phyloP scores from a whole-genome alignment of 2,888 invertebrate species.

The Chymomyza caudatula region DNA sequence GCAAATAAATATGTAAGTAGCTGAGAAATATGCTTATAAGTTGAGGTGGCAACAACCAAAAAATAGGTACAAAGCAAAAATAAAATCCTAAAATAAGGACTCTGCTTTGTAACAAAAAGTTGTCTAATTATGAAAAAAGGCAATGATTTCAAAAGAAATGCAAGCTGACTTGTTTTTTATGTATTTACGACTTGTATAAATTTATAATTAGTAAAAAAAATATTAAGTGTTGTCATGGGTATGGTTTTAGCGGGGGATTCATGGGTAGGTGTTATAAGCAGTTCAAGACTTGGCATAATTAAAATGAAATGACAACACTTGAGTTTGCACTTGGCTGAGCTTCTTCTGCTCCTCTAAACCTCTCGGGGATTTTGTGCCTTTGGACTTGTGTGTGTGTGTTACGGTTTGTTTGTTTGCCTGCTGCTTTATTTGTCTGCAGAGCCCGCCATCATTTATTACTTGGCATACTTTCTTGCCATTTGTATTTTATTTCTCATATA shows the following conservation, averaged over 20 bases:
- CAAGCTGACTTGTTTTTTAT: slow-evolving; percentile 12
- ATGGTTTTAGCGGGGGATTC: neutral
- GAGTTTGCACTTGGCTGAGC: slow-evolving; percentile 11
- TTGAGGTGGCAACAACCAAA: slow-evolving; percentile 17
- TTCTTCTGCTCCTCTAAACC: neutral
- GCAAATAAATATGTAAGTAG: slow-evolving; percentile 7
- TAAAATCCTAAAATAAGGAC: neutral
- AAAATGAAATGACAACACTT: slow-evolving; percentile 27
- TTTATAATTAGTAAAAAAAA: slow-evolving; percentile 55
- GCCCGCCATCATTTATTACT: slow-evolving; percentile 38
- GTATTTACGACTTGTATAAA: slow-evolving; percentile 53
- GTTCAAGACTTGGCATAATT: slow-evolving; percentile 30
- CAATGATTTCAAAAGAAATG: slow-evolving; percentile 3
- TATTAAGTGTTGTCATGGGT: slow-evolving; percentile 25
- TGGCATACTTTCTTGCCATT: slow-evolving; percentile 34
- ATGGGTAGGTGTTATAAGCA: neutral
- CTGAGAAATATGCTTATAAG: slow-evolving; percentile 24
- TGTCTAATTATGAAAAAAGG: slow-evolving; percentile 18
- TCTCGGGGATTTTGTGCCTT: neutral
- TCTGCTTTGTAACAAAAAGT: neutral
- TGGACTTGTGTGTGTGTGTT: neutral
- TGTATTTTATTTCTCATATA: slow-evolving; percentile 30
- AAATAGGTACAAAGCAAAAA: slow-evolving; percentile 25
- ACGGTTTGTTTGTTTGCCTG: neutral
- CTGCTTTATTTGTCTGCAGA: neutral